Evolutionary conservation across 2,113 vertebrate species (phyloP), one percentile per base, ranked within the genome.

Genomic region (Columba janthina): DNA sequence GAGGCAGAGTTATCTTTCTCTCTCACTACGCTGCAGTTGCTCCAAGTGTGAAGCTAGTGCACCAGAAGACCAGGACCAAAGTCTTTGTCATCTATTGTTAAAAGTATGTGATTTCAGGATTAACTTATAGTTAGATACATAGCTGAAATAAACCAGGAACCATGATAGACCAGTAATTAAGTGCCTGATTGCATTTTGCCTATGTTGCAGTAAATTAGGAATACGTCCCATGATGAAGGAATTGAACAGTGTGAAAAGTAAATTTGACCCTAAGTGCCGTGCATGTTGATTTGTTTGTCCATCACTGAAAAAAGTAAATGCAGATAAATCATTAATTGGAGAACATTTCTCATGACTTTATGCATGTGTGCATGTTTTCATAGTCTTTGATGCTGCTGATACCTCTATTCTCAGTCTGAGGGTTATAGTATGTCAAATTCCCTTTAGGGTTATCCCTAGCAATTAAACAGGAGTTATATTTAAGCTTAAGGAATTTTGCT

Each of bases 401-500:
- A 73, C 7, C 21, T 70, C 51, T 66, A 28, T 72, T 91, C 77
- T 69, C 70, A 82, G 3, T 40, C 31, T 89, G 93, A 72, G 58
- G 29, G 3, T 7, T 67, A 20, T 7, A 72, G 24, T 9, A 46
- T 17, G 7, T 42, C 24, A 78, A 60, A 82, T 34, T 87, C 66
- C 57, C 77, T 85, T 88, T 62, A 85, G 51, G 19, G 20, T 84
- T 79, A 46, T 65, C 16, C 19, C 16, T 66, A 76, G 50, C 6
- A 69, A 57, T 89, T 89, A 72, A 87, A 57, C 2, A n/a, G 70
- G 26, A 72, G 44, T 71, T 94, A 82, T 50, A 94, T 53, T 94
- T 94, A 92, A 71, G 70, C 26, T 87, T 64, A 71, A 72, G 36
- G 85, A 78, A 78, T 94, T 91, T 91, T 85, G 44, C 25, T 89